These are phyloP conservation scores for Gyrodactylus bullatarudis DNA, from an alignment of 1,140 invertebrate species.

Conservation along the genomic window DNA sequence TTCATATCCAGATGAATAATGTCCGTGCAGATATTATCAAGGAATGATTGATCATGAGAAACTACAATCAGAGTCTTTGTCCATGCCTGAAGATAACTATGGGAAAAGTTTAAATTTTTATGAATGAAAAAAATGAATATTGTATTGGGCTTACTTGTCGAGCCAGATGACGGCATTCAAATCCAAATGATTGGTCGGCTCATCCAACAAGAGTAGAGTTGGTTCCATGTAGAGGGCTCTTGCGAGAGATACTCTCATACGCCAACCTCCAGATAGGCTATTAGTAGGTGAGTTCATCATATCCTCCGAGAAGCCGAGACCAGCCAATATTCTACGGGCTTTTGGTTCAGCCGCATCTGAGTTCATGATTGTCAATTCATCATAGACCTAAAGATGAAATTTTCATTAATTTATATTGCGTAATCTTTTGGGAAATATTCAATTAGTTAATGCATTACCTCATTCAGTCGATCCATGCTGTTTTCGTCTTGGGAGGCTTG, in stretches of 20 bases:
- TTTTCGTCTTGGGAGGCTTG: constrained; percentile 24
- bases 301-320: constrained; percentile 62
- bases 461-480: constrained; percentile 40
- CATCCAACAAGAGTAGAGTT: constrained; percentile 65
- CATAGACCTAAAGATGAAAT: constrained; percentile 26
- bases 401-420: constrained; percentile 25
- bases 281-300: constrained; percentile 80
- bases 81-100: constrained; percentile 65
- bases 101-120: constrained; percentile 8
- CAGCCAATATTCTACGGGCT: constrained; percentile 64
- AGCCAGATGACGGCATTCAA: constrained; percentile 95
- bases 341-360: constrained; percentile 78
- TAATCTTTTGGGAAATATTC: constrained; percentile 5
- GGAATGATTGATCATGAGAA: constrained; percentile 92
- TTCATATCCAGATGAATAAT: constrained; percentile 77
- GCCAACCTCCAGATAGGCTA: constrained; percentile 67
- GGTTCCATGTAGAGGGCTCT: constrained; percentile 41
- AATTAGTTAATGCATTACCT: constrained; percentile 24
- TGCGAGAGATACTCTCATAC: constrained; percentile 83
- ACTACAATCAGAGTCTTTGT: constrained; percentile 85
- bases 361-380: constrained; percentile 69
- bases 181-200: constrained; percentile 53
- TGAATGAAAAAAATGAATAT: background rate
- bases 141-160: constrained; percentile 35
- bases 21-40: constrained; percentile 94